A percentile compares a stretch with the other conserved stretches of the same genome.
Evolutionary conservation across 2,113 vertebrate genomes (phyloP).

Genomic region (Phoenicopterus ruber): DNA sequence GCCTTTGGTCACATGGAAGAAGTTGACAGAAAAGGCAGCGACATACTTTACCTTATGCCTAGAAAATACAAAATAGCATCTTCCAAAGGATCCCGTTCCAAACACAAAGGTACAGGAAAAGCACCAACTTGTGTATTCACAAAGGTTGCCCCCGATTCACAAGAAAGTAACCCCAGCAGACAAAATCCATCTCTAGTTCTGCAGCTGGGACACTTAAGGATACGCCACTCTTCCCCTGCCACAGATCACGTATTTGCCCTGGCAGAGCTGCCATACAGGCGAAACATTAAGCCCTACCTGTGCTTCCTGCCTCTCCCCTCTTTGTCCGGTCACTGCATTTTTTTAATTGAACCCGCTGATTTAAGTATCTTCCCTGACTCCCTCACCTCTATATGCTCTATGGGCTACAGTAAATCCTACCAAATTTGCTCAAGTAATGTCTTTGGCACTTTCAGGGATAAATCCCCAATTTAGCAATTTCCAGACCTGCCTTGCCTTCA

Average conservation of each 20-base stretch:
- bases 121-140: neutral
- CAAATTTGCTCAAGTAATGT: neutral
- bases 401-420: neutral
- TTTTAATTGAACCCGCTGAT: neutral
- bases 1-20: neutral
- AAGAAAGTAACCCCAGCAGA: neutral
- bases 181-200: neutral
- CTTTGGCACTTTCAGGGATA: neutral
- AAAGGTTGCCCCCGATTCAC: neutral
- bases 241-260: neutral
- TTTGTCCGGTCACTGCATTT: neutral
- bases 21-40: neutral
- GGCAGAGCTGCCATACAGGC: neutral
- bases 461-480: neutral
- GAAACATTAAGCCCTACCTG: neutral
- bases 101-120: neutral
- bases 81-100: neutral
- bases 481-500: neutral
- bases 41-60: neutral
- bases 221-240: neutral
- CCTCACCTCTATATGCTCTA: neutral
- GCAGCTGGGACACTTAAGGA: neutral
- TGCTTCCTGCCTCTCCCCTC: neutral
- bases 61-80: neutral
- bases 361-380: neutral